Evolutionary conservation across 2,888 invertebrate genomes (phyloP).

Genomic region (Ceramica pisi): DNA sequence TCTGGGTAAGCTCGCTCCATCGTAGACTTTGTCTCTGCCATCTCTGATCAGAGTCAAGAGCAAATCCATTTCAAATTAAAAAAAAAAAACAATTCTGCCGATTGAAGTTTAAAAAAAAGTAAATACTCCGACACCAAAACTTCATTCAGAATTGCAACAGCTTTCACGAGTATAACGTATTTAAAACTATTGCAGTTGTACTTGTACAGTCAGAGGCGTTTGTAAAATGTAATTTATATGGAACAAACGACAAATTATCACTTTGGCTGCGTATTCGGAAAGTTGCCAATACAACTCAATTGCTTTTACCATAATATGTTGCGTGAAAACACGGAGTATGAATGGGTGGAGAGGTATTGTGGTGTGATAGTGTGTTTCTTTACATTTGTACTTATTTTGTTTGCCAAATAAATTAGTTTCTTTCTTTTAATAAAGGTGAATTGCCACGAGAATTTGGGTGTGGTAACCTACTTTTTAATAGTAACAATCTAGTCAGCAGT

Average conservation of each 20-base stretch:
- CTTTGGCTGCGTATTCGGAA: conserved; percentile 49
- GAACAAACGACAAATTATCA: conserved; percentile 60
- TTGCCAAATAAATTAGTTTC: no score
- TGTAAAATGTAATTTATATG: conserved; percentile 51
- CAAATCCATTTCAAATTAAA: no score
- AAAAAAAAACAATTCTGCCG: no score
- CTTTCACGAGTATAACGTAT: conserved; percentile 14
- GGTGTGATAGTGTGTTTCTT: not conserved
- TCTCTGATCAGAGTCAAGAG: no score
- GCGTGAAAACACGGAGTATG: conserved; percentile 11
- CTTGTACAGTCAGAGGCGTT: conserved; percentile 23
- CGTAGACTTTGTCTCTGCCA: no score
- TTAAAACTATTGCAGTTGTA: conserved; percentile 20
- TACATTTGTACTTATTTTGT: no score
- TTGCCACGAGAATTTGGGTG: not conserved
- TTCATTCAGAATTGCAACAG: conserved; percentile 28
- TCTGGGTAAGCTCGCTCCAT: no score
- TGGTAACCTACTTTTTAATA: not conserved
- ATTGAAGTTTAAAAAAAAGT: not conserved
- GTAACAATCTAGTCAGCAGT: not conserved
- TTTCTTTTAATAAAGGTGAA: not conserved
- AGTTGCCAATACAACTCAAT: conserved; percentile 57
- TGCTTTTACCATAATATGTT: conserved; percentile 46
- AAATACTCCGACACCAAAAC: not conserved
- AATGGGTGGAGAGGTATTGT: conserved; percentile 26